Evolutionary conservation across 2,113 vertebrate species (phyloP), one percentile per base, ranked within the genome.

Genomic region (Furnarius figulus): DNA sequence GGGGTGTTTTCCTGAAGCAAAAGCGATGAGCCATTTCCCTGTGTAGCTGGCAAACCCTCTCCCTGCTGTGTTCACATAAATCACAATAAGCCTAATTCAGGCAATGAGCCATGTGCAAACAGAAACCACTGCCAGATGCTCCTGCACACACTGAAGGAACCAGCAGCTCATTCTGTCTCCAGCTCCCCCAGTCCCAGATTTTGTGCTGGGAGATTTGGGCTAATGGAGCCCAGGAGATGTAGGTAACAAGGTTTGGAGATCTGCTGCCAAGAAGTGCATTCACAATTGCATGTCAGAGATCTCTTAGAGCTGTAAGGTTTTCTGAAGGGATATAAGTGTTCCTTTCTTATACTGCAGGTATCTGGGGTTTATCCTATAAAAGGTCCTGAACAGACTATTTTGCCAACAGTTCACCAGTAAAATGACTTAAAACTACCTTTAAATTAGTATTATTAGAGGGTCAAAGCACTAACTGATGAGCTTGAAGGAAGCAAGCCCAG

Each of bases 11-110:
- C 75, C 81, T 16, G 74, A 59, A 91, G 87, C 58, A 89, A 66
- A 91, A 39, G 44, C 21, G 84, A 91, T 91, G 56, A 96, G 53
- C 74, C 49, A 3, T 75, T 87, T 72, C 66, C 52, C 80, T 20
- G 28, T 8, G 53, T 67, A 5, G 37, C 70, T 95, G 86, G 66
- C 70, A 82, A 49, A 85, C n/a, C 2, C 1, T 72, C 66, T 85
- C 53, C 37, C 39, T 24, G 21, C 74, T 47, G 81, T 73, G 81
- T 91, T 95, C 79, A 65, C 91, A 77, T 42, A 91, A 91, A 96
- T 96, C 87, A 85, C 84, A 95, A 91, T 95, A 65, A 95, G 46
- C 73, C 73, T 91, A 58, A 16, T 30, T 49, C 71, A 62, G 87
- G 87, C 84, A 85, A 13, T 6, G 37, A 93, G 80, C 70, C 89